phyloP scores from a whole-genome alignment of 2,113 vertebrate genomes.

The Hiodon alosoides region DNA sequence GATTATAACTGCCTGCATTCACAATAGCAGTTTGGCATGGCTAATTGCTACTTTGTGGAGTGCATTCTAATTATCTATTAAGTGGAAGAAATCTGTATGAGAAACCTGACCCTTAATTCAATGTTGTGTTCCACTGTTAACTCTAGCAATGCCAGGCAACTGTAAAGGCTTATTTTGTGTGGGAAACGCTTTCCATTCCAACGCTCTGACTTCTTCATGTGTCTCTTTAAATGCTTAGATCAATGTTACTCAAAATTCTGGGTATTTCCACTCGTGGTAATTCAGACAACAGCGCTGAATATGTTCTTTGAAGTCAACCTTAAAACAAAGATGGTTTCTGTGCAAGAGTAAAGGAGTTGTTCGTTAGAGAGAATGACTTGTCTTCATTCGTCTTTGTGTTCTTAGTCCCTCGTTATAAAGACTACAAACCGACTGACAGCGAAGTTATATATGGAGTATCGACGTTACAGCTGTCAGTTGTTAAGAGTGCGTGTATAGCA shows the following conservation, averaged over 20 bases:
- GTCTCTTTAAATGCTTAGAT: background rate
- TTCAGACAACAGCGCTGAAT: too few relatives aligned
- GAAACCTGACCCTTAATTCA: background rate
- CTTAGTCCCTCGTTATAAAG: background rate
- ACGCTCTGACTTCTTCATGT: too few relatives aligned
- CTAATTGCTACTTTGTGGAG: constrained; percentile 7
- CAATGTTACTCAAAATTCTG: background rate
- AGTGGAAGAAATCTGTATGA: background rate
- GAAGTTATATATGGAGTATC: background rate
- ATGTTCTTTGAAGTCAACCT: too few relatives aligned
- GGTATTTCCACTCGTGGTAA: background rate
- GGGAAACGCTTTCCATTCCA: background rate
- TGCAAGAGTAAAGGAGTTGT: too few relatives aligned
- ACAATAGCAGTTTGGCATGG: background rate
- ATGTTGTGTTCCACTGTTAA: background rate
- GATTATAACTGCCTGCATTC: background rate
- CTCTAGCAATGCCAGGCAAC: background rate
- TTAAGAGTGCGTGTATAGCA: background rate
- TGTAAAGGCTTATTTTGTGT: background rate
- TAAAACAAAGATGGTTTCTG: too few relatives aligned
- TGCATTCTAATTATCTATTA: background rate
- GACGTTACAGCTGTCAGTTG: background rate
- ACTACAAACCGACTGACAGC: background rate
- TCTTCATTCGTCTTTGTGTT: background rate
- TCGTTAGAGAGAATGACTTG: background rate